A percentile compares a stretch with the other conserved stretches of the same genome.
Conservation (phyloP, 1,140 invertebrate species). For the Akabosia matsudoensis region DNA sequence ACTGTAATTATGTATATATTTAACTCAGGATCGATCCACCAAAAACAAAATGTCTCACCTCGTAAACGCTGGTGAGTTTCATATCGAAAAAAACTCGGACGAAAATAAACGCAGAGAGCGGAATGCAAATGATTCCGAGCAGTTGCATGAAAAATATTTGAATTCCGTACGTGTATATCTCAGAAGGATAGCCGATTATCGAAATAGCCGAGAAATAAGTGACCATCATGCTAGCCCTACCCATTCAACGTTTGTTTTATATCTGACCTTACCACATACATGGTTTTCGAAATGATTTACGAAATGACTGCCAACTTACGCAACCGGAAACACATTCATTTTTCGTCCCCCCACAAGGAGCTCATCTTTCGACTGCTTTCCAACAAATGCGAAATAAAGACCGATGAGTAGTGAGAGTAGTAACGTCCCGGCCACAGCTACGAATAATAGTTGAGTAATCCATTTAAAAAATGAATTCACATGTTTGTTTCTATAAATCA, state of each 20-base stretch:
- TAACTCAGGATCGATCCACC: not conserved
- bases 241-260: too few species aligned
- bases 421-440: conserved; percentile 49
- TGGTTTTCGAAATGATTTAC: not conserved
- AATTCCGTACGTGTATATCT: conserved; percentile 42
- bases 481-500: too few species aligned
- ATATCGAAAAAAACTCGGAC: conserved; percentile 42
- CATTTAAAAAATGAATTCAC: too few species aligned
- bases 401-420: conserved; percentile 52
- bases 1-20: too few species aligned
- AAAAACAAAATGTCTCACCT: conserved; percentile 39
- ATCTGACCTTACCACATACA: too few species aligned
- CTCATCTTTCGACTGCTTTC: conserved; percentile 52
- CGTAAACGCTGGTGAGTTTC: conserved; percentile 44
- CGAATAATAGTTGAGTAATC: too few species aligned
- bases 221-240: conserved; percentile 10
- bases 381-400: conserved; percentile 53
- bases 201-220: conserved; percentile 28
- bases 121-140: conserved; percentile 6
- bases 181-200: conserved; percentile 36
- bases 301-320: not conserved
- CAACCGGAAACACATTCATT: conserved; percentile 17
- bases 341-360: conserved; percentile 22
- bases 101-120: conserved; percentile 32
- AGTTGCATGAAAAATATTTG: conserved; percentile 38